These are phyloP conservation scores for Ellobius talpinus DNA, from an alignment of 2,113 vertebrate genomes.

Conservation along the genomic window DNA sequence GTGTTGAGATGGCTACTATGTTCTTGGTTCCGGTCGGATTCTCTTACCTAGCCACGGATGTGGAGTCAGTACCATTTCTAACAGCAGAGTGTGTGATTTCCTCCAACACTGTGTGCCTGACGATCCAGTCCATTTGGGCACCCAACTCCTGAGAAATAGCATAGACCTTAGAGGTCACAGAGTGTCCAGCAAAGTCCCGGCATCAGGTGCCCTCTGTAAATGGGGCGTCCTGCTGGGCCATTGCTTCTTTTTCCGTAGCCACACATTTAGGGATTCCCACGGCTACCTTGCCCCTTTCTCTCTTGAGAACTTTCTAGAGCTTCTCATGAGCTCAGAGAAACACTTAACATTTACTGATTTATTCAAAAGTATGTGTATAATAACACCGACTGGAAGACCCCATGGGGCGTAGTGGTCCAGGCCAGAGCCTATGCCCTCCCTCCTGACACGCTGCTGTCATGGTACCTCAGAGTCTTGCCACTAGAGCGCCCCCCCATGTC, in stretches of 20 bases:
- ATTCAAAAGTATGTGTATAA: not conserved
- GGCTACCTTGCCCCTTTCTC: not conserved
- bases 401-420: not conserved
- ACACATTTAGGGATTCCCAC: not conserved
- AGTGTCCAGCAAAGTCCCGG: not conserved
- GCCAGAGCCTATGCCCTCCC: too few relatives aligned
- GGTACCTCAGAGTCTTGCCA: not conserved
- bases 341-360: not conserved
- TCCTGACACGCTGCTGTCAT: not conserved
- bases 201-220: not conserved
- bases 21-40: accelerated
- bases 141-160: not conserved
- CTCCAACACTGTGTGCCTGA: not conserved
- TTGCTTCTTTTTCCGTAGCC: not conserved
- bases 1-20: not conserved
- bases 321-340: not conserved
- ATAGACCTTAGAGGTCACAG: not conserved
- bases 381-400: not conserved
- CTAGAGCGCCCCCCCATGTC: not conserved
- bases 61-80: not conserved
- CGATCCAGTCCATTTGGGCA: not conserved
- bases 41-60: not conserved
- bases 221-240: not conserved
- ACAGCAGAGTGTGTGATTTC: not conserved
- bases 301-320: not conserved